phyloP scores from a whole-genome alignment of 1,140 invertebrate genomes.

The Sinonovacula constricta region DNA sequence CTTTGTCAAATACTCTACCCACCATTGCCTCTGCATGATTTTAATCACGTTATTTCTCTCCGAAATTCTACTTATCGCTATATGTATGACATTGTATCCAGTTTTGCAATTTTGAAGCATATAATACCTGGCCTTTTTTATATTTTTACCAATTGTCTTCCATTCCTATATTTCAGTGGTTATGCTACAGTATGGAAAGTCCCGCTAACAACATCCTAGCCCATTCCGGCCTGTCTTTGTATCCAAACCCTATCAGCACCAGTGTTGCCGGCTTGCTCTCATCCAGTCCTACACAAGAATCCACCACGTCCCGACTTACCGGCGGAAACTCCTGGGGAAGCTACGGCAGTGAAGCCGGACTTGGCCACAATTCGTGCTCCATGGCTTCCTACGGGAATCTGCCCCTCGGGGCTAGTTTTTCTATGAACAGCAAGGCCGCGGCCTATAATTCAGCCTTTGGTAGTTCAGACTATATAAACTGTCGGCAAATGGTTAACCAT shows the following conservation, averaged over 20 bases:
- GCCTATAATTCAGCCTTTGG: slow-evolving; percentile 60
- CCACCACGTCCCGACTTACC: slow-evolving; percentile 56
- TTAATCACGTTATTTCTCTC: no score
- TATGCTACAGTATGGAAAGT: slow-evolving; percentile 68
- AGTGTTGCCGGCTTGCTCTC: slow-evolving; percentile 69
- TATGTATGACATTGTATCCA: no score
- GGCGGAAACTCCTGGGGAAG: slow-evolving; percentile 72
- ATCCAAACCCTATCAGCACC: slow-evolving; percentile 64
- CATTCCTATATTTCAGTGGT: slow-evolving; percentile 68
- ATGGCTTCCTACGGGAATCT: slow-evolving; percentile 75
- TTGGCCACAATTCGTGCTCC: slow-evolving; percentile 72
- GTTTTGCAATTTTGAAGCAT: no score
- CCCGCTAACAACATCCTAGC: slow-evolving; percentile 67
- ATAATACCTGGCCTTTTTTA: no score
- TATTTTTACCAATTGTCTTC: no score
- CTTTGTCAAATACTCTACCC: no score
- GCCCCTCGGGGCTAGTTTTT: slow-evolving; percentile 70
- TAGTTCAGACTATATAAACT: slow-evolving; percentile 72
- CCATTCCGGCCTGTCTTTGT: slow-evolving; percentile 70
- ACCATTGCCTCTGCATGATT: no score
- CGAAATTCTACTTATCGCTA: no score
- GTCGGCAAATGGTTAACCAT: slow-evolving; percentile 74
- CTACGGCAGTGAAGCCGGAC: slow-evolving; percentile 54
- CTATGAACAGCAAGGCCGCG: slow-evolving; percentile 73
- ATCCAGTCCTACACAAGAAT: slow-evolving; percentile 64